These are phyloP conservation scores for Porites evermanni DNA, from an alignment of 92 coral and sea anemone species.

Conservation along the genomic window DNA sequence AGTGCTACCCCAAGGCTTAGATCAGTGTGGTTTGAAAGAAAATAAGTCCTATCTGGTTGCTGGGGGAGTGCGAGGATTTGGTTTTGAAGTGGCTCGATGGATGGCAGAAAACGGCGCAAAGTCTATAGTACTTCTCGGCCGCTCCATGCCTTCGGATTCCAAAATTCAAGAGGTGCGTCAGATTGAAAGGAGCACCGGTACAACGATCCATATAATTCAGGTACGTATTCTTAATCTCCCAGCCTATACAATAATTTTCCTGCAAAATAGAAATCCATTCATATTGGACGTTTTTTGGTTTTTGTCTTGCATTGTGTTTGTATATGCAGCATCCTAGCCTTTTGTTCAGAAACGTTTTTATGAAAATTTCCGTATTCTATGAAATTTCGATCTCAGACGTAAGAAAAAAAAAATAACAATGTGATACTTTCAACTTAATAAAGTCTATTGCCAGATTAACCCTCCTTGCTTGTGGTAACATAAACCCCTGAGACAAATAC, in stretches of 20 bases:
- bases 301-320: too few relatives aligned
- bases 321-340: too few relatives aligned
- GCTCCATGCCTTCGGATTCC: constrained; percentile 69
- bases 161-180: constrained; percentile 56
- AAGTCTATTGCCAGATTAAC: neutral
- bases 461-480: neutral
- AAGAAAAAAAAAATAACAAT: too few relatives aligned
- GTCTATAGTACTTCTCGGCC: constrained; percentile 69
- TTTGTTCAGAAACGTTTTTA: too few relatives aligned
- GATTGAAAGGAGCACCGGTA: constrained; percentile 69
- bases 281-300: too few relatives aligned
- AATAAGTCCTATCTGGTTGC: constrained; percentile 77
- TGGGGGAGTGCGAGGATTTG: constrained; percentile 84
- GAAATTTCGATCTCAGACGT: too few relatives aligned
- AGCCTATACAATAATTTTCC: too few relatives aligned
- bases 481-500: too few relatives aligned
- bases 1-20: constrained; percentile 61
- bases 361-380: too few relatives aligned
- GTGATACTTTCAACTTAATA: too few relatives aligned
- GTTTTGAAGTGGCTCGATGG: constrained; percentile 88
- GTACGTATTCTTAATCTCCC: constrained; percentile 2
- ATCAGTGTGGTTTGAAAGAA: constrained; percentile 60
- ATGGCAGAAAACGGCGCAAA: constrained; percentile 79
- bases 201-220: constrained; percentile 57
- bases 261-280: too few relatives aligned